Conservation (phyloP, 2,113 vertebrate genomes). For the Phrynosoma platyrhinos region DNA sequence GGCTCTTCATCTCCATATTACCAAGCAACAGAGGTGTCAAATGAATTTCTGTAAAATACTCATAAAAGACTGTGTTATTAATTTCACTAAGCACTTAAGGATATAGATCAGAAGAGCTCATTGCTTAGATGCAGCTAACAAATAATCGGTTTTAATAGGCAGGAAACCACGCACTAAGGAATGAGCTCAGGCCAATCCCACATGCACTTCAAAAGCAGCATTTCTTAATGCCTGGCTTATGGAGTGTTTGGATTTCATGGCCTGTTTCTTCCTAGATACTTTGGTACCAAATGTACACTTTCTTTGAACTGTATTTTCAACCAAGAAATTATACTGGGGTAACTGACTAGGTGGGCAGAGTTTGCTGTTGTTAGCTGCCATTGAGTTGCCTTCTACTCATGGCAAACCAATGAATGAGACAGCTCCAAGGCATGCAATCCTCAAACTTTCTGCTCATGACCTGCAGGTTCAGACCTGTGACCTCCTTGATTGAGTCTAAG, state of each 20-base stretch:
- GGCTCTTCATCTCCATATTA: background rate
- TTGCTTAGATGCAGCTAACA: background rate
- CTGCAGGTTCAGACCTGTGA: no score
- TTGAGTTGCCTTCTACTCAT: no score
- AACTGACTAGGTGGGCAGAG: background rate
- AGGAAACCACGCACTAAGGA: conserved; percentile 3
- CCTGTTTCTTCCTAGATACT: background rate
- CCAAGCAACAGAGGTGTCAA: background rate
- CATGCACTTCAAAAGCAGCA: background rate
- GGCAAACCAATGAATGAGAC: no score
- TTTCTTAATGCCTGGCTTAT: background rate
- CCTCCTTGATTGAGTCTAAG: no score
- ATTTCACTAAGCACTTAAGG: background rate
- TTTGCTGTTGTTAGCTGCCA: background rate
- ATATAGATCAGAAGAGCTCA: background rate
- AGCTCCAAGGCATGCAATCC: no score
- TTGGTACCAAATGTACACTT: background rate
- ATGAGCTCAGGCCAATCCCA: conserved; percentile 9
- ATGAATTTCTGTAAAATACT: conserved; percentile 1
- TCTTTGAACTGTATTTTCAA: background rate
- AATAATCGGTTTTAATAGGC: rapidly evolving
- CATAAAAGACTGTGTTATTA: conserved; percentile 2
- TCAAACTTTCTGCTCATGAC: no score
- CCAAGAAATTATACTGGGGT: conserved; percentile 7
- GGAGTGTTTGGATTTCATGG: background rate